Evolutionary conservation across 2,113 vertebrate species (phyloP).

Genomic region (Lonchura striata): DNA sequence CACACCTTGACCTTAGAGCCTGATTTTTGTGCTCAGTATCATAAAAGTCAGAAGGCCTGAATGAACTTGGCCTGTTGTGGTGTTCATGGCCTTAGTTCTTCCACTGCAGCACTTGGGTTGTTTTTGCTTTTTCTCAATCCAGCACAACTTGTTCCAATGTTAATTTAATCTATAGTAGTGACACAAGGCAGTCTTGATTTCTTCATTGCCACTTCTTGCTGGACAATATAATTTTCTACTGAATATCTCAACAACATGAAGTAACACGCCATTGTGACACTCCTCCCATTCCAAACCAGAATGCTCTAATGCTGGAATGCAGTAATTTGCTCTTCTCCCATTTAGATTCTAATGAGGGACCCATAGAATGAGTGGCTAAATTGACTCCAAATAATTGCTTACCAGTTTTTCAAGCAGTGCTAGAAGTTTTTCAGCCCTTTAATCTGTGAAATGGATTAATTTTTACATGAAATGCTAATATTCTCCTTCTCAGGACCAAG

Average conservation of each 20-base stretch:
- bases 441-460: not conserved
- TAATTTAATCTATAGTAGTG: not conserved
- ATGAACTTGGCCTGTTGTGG: not conserved
- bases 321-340: not conserved
- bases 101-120: not conserved
- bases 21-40: not conserved
- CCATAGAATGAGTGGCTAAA: not conserved
- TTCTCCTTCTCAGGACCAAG: constrained; percentile 84
- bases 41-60: not conserved
- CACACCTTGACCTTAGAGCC: not conserved
- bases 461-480: not conserved
- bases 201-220: not conserved
- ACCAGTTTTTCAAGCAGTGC: not conserved
- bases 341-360: not conserved
- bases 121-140: not conserved
- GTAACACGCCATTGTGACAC: not conserved
- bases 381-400: not conserved
- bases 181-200: not conserved
- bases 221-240: not conserved
- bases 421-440: not conserved
- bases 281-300: not conserved
- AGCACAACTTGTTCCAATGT: not conserved
- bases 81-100: not conserved
- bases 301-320: not conserved
- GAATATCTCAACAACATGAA: not conserved